Evolutionary conservation across 2,888 invertebrate species (phyloP).

Genomic region (Orthonychiurus folsomi): DNA sequence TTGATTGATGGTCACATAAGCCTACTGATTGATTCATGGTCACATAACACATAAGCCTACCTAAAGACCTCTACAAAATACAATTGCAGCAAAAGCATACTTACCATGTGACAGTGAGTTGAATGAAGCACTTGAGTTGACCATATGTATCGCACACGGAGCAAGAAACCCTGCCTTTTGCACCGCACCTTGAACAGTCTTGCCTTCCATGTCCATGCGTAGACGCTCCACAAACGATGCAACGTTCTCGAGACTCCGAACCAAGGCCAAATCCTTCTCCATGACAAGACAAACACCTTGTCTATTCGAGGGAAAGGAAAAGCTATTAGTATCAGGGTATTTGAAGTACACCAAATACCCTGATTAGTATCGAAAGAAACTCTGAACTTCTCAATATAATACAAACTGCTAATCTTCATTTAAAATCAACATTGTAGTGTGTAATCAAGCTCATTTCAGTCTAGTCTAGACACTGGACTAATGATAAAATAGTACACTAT

Average conservation of each 20-base stretch:
- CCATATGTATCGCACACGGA: slow-evolving; percentile 46
- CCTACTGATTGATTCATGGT: too few species aligned
- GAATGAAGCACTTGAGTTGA: slow-evolving; percentile 47
- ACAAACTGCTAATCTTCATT: too few species aligned
- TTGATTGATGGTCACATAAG: background rate
- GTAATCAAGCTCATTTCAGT: too few species aligned
- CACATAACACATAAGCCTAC: too few species aligned
- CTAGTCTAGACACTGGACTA: too few species aligned
- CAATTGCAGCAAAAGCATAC: background rate
- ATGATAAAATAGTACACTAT: background rate
- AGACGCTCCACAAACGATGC: slow-evolving; percentile 44
- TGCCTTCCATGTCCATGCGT: slow-evolving; percentile 44
- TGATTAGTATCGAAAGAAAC: too few species aligned
- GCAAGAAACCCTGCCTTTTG: slow-evolving; percentile 46
- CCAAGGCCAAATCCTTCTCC: slow-evolving; percentile 45
- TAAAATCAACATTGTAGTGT: too few species aligned
- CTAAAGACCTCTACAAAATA: background rate
- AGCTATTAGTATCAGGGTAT: background rate
- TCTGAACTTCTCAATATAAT: background rate
- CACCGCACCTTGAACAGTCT: slow-evolving; percentile 46
- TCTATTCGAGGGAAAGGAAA: slow-evolving; percentile 38
- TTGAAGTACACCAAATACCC: background rate
- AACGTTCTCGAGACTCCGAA: slow-evolving; percentile 43
- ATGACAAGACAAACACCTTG: slow-evolving; percentile 46
- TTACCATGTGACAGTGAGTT: slow-evolving; percentile 46